phyloP scores from a whole-genome alignment of 30 jellyfish, hydroid and myxozoan species.

The Aurelia sp. region DNA sequence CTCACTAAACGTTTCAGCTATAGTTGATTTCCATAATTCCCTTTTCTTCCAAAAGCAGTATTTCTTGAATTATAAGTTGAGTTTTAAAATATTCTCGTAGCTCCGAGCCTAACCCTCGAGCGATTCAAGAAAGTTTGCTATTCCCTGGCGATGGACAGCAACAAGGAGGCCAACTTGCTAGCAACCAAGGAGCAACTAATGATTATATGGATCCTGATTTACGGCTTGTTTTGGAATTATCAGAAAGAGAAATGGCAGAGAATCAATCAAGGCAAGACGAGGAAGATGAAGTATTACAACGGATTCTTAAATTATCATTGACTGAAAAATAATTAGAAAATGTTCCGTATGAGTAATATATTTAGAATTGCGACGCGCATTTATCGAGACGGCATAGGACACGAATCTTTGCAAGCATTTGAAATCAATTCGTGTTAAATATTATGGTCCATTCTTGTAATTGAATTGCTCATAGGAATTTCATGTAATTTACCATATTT shows the following conservation, averaged over 20 bases:
- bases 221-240: slow-evolving; percentile 67
- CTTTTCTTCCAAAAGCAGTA: not conserved
- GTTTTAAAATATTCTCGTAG: not conserved
- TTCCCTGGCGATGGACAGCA: slow-evolving; percentile 48
- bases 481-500: too few species aligned
- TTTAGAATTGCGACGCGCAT: too few species aligned
- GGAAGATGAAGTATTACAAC: slow-evolving; percentile 91
- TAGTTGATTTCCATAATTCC: not conserved
- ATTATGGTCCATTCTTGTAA: too few species aligned
- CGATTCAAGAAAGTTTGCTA: slow-evolving; percentile 83
- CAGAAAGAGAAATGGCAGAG: slow-evolving; percentile 53
- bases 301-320: slow-evolving; percentile 77
- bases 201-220: slow-evolving; percentile 44
- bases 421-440: too few species aligned
- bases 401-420: too few species aligned
- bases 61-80: not conserved
- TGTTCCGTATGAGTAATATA: too few species aligned
- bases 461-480: too few species aligned
- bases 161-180: slow-evolving; percentile 2
- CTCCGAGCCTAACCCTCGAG: slow-evolving; percentile 43
- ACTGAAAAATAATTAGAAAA: slow-evolving; percentile 59
- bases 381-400: too few species aligned
- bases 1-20: too few species aligned
- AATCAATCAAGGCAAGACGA: slow-evolving; percentile 46
- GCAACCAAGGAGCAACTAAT: not conserved